Evolutionary conservation across 2,888 invertebrate genomes (phyloP), one percentile per base, ranked within the genome.

Genomic region (Cyclophora albipunctata): DNA sequence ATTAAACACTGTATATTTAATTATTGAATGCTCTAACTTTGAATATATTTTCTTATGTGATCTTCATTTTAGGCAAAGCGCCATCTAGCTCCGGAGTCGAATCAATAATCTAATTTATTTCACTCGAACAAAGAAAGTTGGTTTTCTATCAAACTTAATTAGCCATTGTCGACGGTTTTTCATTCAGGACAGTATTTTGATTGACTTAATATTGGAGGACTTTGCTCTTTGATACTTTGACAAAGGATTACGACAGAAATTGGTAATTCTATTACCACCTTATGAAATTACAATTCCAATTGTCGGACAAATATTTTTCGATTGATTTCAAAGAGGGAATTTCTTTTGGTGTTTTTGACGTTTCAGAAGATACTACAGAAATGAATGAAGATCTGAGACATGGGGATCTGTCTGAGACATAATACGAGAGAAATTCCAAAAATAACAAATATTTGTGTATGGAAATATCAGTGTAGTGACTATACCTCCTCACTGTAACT

Each of bases 141-240:
- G 53, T 64, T 67, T 70, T 71, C 65, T 64, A 63, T 69, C 60
- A 68, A 69, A 71, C 61, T 64, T 71, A 71, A 75, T 73, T 71
- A 70, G 60, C 59, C 60, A 66, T 68, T 71, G 64, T 64, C 53
- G 54, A 57, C 62, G 51, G 54, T 63, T 56, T 53, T 58, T 63
- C 62, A 59, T 63, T 55, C 63, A 57, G 51, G 53, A 60, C 61
- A 55, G 60, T 60, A 56, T 57, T 64, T 64, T 60, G 57, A 64
- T 67, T 65, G 60, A 55, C 50, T 63, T 60, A 57, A 50, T 54
- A 50, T 53, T 45, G 45, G 47, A 48, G 41, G 47, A 45, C 46
- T 51, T 53, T 51, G 37, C 45, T 40, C 42, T 42, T 47, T 47
- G 46, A 48, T 46, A 46, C 48, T 45, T 47, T 48, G 35, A n/a